Percentiles rank a stretch among this genome's conserved stretches.
phyloP scores from a whole-genome alignment of 2,113 vertebrate species.

The Pelvicachromis taeniatus region DNA sequence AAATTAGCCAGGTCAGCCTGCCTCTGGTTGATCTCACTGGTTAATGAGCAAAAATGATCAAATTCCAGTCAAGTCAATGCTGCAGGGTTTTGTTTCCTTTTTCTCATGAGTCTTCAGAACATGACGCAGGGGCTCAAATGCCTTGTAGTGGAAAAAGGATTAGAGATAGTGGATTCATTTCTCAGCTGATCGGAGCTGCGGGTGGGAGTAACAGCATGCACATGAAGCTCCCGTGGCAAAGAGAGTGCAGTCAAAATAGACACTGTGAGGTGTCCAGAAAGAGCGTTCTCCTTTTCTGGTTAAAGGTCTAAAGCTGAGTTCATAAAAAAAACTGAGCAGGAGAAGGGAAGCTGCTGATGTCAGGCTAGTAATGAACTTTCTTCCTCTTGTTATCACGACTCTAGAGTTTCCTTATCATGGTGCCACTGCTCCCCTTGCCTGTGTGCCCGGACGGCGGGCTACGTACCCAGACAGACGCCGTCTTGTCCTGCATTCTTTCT shows the following conservation, averaged over 20 bases:
- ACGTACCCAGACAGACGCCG: slow-evolving; percentile 66
- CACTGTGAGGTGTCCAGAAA: not conserved
- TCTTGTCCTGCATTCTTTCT: slow-evolving; percentile 71
- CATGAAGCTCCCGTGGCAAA: not conserved
- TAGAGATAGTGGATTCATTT: not conserved
- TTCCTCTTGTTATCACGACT: slow-evolving; percentile 62
- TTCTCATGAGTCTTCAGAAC: not conserved
- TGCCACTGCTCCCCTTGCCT: slow-evolving; percentile 41
- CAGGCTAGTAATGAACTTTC: slow-evolving; percentile 58
- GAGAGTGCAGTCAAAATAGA: not conserved
- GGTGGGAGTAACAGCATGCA: not conserved
- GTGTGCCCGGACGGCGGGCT: slow-evolving; percentile 45
- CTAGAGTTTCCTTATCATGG: slow-evolving; percentile 69
- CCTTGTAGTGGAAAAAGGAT: not conserved
- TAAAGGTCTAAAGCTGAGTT: not conserved
- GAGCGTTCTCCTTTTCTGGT: not conserved
- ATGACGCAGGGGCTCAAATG: not conserved
- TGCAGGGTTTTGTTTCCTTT: not conserved
- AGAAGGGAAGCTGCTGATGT: slow-evolving; percentile 22
- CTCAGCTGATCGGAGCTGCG: not conserved
- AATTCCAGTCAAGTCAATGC: slow-evolving; percentile 3
- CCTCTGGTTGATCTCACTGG: not conserved
- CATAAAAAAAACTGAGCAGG: not conserved
- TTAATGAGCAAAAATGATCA: slow-evolving; percentile 11
- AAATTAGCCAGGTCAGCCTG: not conserved